Percentiles rank a stretch among this genome's conserved stretches.
Conservation (phyloP, 2,888 invertebrate species). For the Nomada ruficornis region DNA sequence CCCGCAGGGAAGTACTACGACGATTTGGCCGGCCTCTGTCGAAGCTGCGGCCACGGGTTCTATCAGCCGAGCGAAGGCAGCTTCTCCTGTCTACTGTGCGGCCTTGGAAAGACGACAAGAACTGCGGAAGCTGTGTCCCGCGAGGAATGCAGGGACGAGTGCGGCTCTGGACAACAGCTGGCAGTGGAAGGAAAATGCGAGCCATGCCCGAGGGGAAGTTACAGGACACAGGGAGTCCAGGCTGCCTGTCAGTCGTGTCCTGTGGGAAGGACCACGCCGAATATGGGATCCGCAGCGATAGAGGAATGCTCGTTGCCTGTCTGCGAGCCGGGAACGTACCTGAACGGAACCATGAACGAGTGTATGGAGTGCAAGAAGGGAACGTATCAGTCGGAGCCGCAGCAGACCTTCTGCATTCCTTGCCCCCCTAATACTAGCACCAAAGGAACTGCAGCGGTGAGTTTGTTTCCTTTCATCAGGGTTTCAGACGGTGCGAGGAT, state of each 20-base stretch:
- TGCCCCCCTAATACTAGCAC: slow-evolving; percentile 97
- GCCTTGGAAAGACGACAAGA: slow-evolving; percentile 95
- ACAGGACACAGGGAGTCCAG: slow-evolving; percentile 93
- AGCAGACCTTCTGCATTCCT: slow-evolving; percentile 93
- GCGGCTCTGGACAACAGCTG: slow-evolving; percentile 93
- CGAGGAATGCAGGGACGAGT: slow-evolving; percentile 96
- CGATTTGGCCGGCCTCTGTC: slow-evolving; percentile 93
- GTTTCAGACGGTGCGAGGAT: too few relatives aligned
- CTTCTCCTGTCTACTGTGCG: slow-evolving; percentile 94
- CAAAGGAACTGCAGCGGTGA: slow-evolving; percentile 91
- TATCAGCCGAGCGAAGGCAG: slow-evolving; percentile 96
- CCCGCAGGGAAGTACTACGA: slow-evolving; percentile 96
- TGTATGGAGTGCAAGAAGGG: slow-evolving; percentile 96
- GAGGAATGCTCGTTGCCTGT: slow-evolving; percentile 97
- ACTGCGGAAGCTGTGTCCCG: slow-evolving; percentile 94
- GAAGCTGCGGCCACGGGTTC: slow-evolving; percentile 97
- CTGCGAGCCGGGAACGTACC: slow-evolving; percentile 91
- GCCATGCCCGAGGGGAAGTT: slow-evolving; percentile 95
- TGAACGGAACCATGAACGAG: slow-evolving; percentile 93
- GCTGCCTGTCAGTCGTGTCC: slow-evolving; percentile 96
- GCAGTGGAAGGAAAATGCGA: slow-evolving; percentile 96
- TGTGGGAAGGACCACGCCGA: slow-evolving; percentile 94
- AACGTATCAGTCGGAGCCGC: slow-evolving; percentile 94
- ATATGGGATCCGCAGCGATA: slow-evolving; percentile 91
- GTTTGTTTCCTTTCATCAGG: slow-evolving; percentile 77